phyloP scores from a whole-genome alignment of 2,113 vertebrate genomes.

The Leiothrix lutea region DNA sequence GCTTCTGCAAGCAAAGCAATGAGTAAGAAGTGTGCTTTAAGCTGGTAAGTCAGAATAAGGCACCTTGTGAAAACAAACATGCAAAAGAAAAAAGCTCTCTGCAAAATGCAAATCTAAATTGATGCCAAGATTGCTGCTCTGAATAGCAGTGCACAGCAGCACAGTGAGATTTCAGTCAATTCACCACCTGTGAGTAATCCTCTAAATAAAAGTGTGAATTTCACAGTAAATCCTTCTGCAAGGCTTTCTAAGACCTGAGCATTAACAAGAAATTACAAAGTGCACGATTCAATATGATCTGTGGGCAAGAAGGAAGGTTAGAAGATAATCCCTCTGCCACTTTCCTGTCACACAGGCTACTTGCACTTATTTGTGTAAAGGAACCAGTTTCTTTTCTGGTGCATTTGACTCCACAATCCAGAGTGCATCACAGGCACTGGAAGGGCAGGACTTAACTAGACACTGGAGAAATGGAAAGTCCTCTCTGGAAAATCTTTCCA shows the following conservation, averaged over 20 bases:
- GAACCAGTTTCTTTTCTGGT: neutral
- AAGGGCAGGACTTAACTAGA: neutral
- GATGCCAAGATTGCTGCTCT: neutral
- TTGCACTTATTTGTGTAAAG: neutral
- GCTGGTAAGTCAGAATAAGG: neutral
- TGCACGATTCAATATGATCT: neutral
- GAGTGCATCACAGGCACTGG: neutral
- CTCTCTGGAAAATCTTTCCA: neutral
- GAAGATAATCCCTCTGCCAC: neutral
- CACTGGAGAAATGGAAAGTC: neutral
- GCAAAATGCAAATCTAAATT: neutral
- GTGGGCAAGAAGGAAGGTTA: neutral
- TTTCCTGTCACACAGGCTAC: neutral
- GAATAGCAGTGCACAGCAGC: neutral
- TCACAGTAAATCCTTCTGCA: neutral
- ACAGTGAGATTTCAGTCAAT: neutral
- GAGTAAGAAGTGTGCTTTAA: neutral
- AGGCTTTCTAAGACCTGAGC: neutral
- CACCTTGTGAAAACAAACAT: neutral
- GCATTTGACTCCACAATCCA: neutral
- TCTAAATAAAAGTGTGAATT: conserved; percentile 2
- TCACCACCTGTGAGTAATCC: neutral
- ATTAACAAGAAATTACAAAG: neutral
- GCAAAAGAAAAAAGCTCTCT: neutral
- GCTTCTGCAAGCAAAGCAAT: neutral